Evolutionary conservation across 2,888 invertebrate genomes (phyloP).

Genomic region (Oxyscelio sp.): DNA sequence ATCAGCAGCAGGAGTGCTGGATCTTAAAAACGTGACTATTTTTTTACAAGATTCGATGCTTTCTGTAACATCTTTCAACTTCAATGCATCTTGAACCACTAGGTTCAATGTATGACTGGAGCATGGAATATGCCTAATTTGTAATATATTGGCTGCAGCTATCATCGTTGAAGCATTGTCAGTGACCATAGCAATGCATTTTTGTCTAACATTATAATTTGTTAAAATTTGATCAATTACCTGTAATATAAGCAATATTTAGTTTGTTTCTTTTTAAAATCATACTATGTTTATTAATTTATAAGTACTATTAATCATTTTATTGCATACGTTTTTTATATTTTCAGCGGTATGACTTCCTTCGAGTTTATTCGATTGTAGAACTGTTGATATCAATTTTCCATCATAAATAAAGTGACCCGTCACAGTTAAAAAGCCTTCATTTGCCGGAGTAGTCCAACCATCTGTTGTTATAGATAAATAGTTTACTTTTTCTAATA

Average conservation of each 20-base stretch:
- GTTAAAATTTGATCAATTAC: constrained; percentile 1
- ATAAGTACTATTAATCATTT: no score
- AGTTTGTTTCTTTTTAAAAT: no score
- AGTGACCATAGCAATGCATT: constrained; percentile 20
- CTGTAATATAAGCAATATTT: constrained; percentile 13
- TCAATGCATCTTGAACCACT: constrained; percentile 20
- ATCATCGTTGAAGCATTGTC: constrained; percentile 27
- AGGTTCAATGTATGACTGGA: constrained; percentile 19
- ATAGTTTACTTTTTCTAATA: not conserved
- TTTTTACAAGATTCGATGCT: not conserved
- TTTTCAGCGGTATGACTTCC: constrained; percentile 24
- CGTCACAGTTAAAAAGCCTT: constrained; percentile 30
- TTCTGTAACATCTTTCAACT: not conserved
- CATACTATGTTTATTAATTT: no score
- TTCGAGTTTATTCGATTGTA: constrained; percentile 20
- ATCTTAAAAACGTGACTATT: constrained; percentile 15
- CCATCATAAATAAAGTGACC: constrained; percentile 20
- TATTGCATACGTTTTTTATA: not conserved
- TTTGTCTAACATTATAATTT: not conserved
- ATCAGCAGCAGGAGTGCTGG: constrained; percentile 17
- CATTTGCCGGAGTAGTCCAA: constrained; percentile 29
- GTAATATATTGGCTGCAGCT: not conserved
- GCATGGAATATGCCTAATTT: constrained; percentile 25
- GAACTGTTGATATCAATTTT: constrained; percentile 11
- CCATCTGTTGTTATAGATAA: constrained; percentile 20